Percentiles rank a stretch among this genome's conserved stretches.
Evolutionary conservation across 2,113 vertebrate species (phyloP).

Genomic region (Sardina pilchardus): DNA sequence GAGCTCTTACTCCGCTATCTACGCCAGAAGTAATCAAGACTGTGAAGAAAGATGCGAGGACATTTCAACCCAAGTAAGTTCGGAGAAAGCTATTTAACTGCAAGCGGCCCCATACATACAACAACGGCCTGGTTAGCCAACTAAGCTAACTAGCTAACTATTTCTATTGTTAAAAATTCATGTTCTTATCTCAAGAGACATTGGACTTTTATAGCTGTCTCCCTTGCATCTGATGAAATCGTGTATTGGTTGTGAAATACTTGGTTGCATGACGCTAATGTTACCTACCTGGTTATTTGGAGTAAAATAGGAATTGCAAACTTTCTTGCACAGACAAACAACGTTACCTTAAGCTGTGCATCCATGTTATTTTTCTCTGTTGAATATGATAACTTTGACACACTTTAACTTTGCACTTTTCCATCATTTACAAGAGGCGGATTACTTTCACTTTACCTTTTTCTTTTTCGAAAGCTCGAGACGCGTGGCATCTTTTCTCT

Average conservation of each 20-base stretch:
- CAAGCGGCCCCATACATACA: background rate
- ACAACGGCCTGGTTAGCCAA: background rate
- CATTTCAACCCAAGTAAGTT: conserved; percentile 63
- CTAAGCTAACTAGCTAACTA: conserved; percentile 7
- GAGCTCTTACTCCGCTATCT: conserved; percentile 52
- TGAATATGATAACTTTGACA: background rate
- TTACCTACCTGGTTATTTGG: background rate
- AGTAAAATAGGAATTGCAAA: background rate
- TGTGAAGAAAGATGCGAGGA: conserved; percentile 53
- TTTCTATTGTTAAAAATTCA: background rate
- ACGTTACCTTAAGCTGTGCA: background rate
- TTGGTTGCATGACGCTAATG: background rate
- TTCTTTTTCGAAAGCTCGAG: background rate
- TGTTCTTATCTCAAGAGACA: background rate
- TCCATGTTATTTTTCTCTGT: conserved; percentile 23
- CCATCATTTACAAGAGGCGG: background rate
- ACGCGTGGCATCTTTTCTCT: background rate
- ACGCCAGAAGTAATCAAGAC: conserved; percentile 49
- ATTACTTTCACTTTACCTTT: background rate
- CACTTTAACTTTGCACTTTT: background rate
- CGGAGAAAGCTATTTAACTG: background rate
- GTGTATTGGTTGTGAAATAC: background rate
- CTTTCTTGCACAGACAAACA: background rate
- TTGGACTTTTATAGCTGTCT: background rate
- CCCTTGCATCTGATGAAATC: background rate